These are phyloP conservation scores for Ophiodon elongatus DNA, from an alignment of 2,113 vertebrate genomes.

Conservation along the genomic window DNA sequence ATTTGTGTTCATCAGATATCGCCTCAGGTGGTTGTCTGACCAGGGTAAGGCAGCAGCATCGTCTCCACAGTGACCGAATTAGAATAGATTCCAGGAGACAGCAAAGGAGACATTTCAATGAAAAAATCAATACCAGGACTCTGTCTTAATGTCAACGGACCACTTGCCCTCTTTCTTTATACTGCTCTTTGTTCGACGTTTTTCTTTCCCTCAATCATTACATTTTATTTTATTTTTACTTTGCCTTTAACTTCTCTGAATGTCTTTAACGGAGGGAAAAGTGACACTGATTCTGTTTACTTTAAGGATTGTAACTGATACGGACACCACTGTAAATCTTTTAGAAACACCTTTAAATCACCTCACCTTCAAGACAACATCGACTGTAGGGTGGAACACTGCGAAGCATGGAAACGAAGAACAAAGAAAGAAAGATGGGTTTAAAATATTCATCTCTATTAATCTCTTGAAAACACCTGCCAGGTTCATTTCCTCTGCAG, in stretches of 20 bases:
- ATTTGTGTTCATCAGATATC: not conserved
- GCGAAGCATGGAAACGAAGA: not conserved
- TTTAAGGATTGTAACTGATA: not conserved
- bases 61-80: not conserved
- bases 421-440: conserved; percentile 11
- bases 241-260: not conserved
- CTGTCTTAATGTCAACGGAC: not conserved
- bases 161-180: not conserved
- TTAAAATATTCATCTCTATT: conserved; percentile 36
- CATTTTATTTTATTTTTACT: not conserved
- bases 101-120: not conserved
- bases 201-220: not conserved
- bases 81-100: not conserved
- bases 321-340: not conserved
- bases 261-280: not conserved
- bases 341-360: not conserved
- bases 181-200: not conserved
- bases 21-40: not conserved
- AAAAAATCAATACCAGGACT: not conserved
- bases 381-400: not conserved
- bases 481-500: conserved; percentile 8
- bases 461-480: conserved; percentile 7
- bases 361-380: not conserved
- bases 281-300: conserved; percentile 2
- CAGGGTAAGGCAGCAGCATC: not conserved